These are phyloP conservation scores for Rhadinocentrus ornatus DNA, from an alignment of 2,797 vertebrate genomes.

Conservation along the genomic window DNA sequence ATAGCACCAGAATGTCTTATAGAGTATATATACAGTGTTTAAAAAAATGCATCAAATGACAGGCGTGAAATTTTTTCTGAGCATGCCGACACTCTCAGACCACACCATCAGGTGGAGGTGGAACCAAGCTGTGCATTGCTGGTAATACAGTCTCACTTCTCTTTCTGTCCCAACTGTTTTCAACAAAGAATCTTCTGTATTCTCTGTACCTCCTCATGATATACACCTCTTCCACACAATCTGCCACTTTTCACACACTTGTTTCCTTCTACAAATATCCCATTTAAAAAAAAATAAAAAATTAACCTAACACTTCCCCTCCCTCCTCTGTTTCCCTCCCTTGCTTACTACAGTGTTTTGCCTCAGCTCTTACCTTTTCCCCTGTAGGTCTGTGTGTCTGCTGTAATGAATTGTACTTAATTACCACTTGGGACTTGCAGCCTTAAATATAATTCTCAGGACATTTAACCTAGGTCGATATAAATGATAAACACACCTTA, in stretches of 20 bases:
- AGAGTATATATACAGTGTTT: constrained; percentile 49
- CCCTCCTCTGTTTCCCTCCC: constrained; percentile 31
- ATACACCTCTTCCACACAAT: constrained; percentile 36
- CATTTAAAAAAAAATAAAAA: not conserved
- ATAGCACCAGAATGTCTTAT: constrained; percentile 54
- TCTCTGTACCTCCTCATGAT: not conserved
- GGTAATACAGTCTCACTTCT: constrained; percentile 20
- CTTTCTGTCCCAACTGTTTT: constrained; percentile 13
- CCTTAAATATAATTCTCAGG: constrained; percentile 82
- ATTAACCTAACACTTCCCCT: constrained; percentile 23
- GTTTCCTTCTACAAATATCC: constrained; percentile 36
- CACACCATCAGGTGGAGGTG: constrained; percentile 49
- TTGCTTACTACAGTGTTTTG: constrained; percentile 45
- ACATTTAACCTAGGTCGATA: constrained; percentile 80
- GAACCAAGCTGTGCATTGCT: not conserved
- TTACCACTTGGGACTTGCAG: constrained; percentile 76
- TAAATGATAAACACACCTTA: constrained; percentile 81
- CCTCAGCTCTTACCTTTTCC: constrained; percentile 60
- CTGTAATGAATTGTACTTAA: constrained; percentile 84
- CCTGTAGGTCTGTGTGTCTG: constrained; percentile 73
- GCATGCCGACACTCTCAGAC: constrained; percentile 22
- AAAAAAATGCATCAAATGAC: constrained; percentile 70
- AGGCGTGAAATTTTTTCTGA: constrained; percentile 72
- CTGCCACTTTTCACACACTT: constrained; percentile 46
- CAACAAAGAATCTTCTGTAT: constrained; percentile 16